These are phyloP conservation scores for Hippocampus guttulatus DNA, from an alignment of 2,113 vertebrate genomes.

Conservation along the genomic window DNA sequence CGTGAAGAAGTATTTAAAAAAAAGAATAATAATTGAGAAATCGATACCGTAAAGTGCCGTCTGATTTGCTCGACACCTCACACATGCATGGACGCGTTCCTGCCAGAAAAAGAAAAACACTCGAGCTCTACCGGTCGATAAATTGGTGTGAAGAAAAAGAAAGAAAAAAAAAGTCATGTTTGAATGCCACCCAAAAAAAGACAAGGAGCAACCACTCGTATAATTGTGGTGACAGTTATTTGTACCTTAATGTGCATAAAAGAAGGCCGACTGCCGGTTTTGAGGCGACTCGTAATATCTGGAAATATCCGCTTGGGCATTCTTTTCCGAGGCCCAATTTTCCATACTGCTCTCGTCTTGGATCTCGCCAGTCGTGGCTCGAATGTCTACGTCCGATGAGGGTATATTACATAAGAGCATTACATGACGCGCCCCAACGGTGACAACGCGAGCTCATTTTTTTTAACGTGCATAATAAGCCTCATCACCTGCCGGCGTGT, in stretches of 20 bases:
- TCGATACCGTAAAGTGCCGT: background rate
- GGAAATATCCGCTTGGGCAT: background rate
- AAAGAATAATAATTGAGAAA: background rate
- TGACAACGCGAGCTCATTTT: background rate
- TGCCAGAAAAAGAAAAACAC: background rate
- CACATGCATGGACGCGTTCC: background rate
- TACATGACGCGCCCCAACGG: background rate
- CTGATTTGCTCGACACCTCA: slow-evolving; percentile 2
- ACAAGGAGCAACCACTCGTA: background rate
- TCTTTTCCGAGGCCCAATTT: no score
- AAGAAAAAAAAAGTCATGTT: background rate
- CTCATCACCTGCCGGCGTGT: background rate
- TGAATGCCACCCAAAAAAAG: no score
- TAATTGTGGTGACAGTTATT: background rate
- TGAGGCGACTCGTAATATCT: background rate
- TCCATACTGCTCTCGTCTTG: no score
- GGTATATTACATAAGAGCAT: background rate
- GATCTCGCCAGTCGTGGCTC: no score
- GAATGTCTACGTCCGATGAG: background rate
- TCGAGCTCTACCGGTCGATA: no score
- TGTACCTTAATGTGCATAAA: background rate
- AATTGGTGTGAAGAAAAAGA: no score
- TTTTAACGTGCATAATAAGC: background rate
- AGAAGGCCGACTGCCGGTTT: background rate
- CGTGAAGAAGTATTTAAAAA: background rate